Conservation (phyloP, 2,888 invertebrate species). For the Busseola fusca region DNA sequence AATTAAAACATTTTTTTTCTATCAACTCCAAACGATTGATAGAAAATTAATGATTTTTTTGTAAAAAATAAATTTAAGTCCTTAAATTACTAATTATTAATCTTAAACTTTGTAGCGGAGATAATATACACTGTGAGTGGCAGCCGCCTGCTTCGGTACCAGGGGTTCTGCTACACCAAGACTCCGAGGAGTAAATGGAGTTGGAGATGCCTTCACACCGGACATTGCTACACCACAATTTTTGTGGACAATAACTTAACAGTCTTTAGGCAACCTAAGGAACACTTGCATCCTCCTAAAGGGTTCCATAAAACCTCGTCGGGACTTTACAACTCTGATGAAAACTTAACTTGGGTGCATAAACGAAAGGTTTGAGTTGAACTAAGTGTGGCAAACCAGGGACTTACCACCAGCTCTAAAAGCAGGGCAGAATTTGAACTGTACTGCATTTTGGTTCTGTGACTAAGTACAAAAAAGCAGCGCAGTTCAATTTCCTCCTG, state of each 20-base stretch:
- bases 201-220: conserved; percentile 72
- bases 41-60: neutral
- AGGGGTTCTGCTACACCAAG: conserved; percentile 64
- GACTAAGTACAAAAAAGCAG: too few species aligned
- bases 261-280: conserved; percentile 41
- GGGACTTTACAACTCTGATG: conserved; percentile 42
- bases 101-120: conserved; percentile 52
- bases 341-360: conserved; percentile 20
- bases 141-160: conserved; percentile 61
- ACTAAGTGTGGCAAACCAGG: neutral
- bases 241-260: conserved; percentile 46
- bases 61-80: neutral
- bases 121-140: conserved; percentile 62
- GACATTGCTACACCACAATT: conserved; percentile 63
- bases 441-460: too few species aligned
- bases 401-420: too few species aligned
- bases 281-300: conserved; percentile 62
- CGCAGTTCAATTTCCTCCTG: too few species aligned
- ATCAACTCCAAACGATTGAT: neutral
- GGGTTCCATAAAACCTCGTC: conserved; percentile 21
- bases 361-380: conserved; percentile 2
- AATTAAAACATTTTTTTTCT: neutral
- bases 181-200: conserved; percentile 53
- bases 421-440: too few species aligned
- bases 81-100: neutral